Conservation (phyloP, 2,113 vertebrate genomes). For the Lycaon pictus region DNA sequence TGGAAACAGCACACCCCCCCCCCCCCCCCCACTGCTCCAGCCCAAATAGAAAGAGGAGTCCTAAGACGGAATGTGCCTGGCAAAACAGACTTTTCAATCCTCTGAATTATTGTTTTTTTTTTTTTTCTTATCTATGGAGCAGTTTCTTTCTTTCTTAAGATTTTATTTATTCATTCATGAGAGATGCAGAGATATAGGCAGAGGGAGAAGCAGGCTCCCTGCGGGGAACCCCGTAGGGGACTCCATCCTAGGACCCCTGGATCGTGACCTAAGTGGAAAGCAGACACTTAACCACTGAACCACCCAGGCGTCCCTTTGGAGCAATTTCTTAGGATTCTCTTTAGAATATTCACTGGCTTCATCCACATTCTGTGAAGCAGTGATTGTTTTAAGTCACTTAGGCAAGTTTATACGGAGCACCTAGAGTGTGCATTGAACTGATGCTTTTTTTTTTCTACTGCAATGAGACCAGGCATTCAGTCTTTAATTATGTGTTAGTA, state of each 20-base stretch:
- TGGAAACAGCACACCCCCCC: background rate
- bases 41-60: background rate
- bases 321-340: background rate
- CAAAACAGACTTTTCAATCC: background rate
- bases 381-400: background rate
- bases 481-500: background rate
- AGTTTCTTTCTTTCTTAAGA: background rate
- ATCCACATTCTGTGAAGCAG: background rate
- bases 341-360: background rate
- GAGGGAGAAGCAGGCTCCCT: no score
- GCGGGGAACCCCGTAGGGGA: no score
- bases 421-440: background rate
- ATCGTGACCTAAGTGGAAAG: no score
- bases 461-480: no score
- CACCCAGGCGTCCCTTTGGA: background rate
- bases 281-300: no score
- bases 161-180: no score
- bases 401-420: background rate
- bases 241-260: no score
- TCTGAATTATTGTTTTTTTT: background rate
- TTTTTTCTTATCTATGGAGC: background rate
- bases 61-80: background rate
- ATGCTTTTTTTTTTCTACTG: background rate
- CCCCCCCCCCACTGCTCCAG: background rate
- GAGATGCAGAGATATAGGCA: no score